Percentiles rank a stretch among this genome's conserved stretches.
Conservation (phyloP, 2,797 vertebrate genomes). For the Manis pentadactyla region DNA sequence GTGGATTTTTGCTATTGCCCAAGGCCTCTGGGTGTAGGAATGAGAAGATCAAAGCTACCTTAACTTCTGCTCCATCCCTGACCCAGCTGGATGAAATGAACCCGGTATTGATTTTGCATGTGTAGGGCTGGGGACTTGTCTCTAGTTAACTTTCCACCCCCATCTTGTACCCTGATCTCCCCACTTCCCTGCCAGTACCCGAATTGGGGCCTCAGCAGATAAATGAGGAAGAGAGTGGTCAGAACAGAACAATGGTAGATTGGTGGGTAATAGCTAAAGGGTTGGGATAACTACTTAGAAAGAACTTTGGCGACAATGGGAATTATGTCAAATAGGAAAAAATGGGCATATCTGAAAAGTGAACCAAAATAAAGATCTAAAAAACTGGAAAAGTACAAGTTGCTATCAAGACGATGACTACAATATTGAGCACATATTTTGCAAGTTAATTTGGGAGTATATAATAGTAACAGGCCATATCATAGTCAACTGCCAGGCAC, state of each 20-base stretch:
- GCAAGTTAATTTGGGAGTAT: background rate
- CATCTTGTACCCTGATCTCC: background rate
- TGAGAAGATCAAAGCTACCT: background rate
- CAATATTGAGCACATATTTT: background rate
- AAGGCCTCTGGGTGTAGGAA: background rate
- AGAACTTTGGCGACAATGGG: background rate
- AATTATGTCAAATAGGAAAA: slow-evolving; percentile 3
- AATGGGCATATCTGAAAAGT: background rate
- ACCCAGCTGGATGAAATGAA: background rate
- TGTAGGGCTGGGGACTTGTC: background rate
- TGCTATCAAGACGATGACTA: background rate
- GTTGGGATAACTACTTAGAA: background rate
- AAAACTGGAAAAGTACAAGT: background rate
- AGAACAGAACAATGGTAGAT: background rate
- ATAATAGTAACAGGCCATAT: background rate
- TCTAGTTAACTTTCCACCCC: background rate
- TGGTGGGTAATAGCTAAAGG: background rate
- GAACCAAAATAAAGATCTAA: background rate
- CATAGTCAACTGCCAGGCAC: background rate
- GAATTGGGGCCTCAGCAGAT: background rate
- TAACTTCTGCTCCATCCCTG: background rate
- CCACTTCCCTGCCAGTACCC: background rate
- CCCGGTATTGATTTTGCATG: background rate
- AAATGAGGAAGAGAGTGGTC: background rate
- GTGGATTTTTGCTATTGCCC: background rate